Conservation (phyloP, 2,797 vertebrate species). For the Fistularia commersonii region DNA sequence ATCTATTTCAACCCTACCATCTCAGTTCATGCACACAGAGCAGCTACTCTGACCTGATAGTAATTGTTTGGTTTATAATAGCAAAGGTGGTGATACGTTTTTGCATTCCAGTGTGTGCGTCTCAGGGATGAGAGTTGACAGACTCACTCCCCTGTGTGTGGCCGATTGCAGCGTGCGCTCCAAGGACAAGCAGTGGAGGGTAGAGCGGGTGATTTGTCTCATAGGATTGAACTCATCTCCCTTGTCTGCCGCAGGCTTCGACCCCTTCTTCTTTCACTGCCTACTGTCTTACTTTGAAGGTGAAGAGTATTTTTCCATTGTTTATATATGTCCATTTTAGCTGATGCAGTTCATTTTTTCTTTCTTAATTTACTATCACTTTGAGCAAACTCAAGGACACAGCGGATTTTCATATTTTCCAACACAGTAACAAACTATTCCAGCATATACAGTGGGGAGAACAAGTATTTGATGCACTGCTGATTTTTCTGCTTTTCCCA, state of each 20-base stretch:
- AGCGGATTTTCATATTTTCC: too few relatives aligned
- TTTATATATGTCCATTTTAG: constrained; percentile 36
- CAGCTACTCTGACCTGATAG: constrained; percentile 32
- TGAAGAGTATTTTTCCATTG: constrained; percentile 52
- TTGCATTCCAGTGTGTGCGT: constrained; percentile 39
- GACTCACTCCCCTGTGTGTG: constrained; percentile 41
- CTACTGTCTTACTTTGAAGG: constrained; percentile 60
- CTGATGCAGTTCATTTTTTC: constrained; percentile 36
- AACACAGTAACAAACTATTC: too few relatives aligned
- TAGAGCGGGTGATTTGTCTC: constrained; percentile 70
- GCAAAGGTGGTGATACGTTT: constrained; percentile 23
- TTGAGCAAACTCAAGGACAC: constrained; percentile 6
- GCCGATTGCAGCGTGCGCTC: constrained; percentile 41
- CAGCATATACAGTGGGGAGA: too few relatives aligned
- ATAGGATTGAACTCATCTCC: constrained; percentile 59
- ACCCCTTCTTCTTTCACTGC: constrained; percentile 26
- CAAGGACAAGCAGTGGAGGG: constrained; percentile 71
- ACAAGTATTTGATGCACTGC: too few relatives aligned
- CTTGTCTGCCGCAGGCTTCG: constrained; percentile 44
- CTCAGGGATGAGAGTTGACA: constrained; percentile 54
- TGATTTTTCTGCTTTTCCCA: too few relatives aligned
- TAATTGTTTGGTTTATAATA: constrained; percentile 42
- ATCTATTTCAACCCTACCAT: constrained; percentile 31
- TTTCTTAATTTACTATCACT: constrained; percentile 12
- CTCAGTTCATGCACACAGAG: constrained; percentile 32